Base-by-base conservation (phyloP, 2,888 invertebrate species). In the Hirtodrosophila alboralis region DNA sequence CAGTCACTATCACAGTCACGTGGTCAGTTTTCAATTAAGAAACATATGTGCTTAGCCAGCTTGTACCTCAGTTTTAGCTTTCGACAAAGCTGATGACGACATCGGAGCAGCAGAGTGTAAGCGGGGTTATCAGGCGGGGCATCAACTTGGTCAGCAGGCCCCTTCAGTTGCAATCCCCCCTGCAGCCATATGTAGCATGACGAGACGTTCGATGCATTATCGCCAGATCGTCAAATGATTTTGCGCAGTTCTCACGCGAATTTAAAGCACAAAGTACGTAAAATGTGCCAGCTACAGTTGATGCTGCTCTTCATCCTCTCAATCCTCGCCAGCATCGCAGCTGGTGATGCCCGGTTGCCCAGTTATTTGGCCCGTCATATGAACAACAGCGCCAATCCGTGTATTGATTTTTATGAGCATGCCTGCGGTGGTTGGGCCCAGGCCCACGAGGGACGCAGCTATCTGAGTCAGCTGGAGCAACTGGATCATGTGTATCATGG, bases 361-460 rank as follows among this genome's bases (percentile, higher is more conserved):
- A 23, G 30, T 0, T 38, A 52, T n/a, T 3, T 76, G 13, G 3
- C 14, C 18, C 62, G 26, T 0, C 34, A 76, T 23, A 36, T 57
- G 43, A 36, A 60, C 8, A 4, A 2, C 1, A n/a, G n/a, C 0
- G 31, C 6, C 4, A 13, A 41, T 18, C 41, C 80, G 0, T 76
- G 76, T 1, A 4, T 0, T 0, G 80, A 83, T 7, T 80, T 76
- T 34, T 76, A 84, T 16, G 45, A n/a, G 2, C 34, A 58, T 6
- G 76, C 84, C 33, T 76, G 76, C 26, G 80, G 84, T 1, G 40
- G 51, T 4, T 76, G 76, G 76, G 14, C 43, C 0, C 0, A 3
- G 12, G 53, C 26, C 12, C 59, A 83, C 4, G 26, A 2, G 0
- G 13, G 2, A 0, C 41, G 26, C 7, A n/a, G 9, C 12, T 67